These are phyloP conservation scores for Coptodon bakossiorum DNA, from an alignment of 2,113 vertebrate species.

Conservation along the genomic window DNA sequence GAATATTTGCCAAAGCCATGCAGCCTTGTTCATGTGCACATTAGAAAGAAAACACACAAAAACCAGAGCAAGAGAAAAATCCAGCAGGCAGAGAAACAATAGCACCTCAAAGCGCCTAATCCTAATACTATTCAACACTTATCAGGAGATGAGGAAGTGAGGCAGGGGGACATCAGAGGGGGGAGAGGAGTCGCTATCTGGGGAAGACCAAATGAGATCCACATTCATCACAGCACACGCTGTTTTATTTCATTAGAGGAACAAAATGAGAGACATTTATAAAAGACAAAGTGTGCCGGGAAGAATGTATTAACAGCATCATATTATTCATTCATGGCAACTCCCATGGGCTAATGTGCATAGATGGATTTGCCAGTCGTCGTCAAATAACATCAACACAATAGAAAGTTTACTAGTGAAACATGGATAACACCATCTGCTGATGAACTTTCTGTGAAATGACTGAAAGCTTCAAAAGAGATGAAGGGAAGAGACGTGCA, in stretches of 20 bases:
- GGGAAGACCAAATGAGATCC: slow-evolving; percentile 22
- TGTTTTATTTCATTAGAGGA: neutral
- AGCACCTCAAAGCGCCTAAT: neutral
- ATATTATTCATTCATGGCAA: neutral
- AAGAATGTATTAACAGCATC: neutral
- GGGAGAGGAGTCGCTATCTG: neutral
- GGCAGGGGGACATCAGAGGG: neutral
- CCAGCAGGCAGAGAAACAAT: neutral
- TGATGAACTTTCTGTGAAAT: neutral
- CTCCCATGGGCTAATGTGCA: neutral
- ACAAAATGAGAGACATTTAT: neutral
- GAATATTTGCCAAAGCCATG: neutral
- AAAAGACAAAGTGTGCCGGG: neutral
- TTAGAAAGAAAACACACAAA: neutral
- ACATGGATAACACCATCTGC: neutral
- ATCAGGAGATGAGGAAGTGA: slow-evolving; percentile 1
- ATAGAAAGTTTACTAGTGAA: neutral
- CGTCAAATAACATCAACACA: neutral
- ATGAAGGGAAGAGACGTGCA: neutral
- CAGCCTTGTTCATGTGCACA: neutral
- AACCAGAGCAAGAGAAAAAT: neutral
- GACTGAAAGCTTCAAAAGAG: neutral
- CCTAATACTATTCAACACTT: neutral
- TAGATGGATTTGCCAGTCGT: neutral
- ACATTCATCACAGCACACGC: neutral